A percentile compares a stretch with the other conserved stretches of the same genome.
These are phyloP conservation scores for Helicoverpa assulta DNA, from an alignment of 2,888 invertebrate species.

Conservation along the genomic window DNA sequence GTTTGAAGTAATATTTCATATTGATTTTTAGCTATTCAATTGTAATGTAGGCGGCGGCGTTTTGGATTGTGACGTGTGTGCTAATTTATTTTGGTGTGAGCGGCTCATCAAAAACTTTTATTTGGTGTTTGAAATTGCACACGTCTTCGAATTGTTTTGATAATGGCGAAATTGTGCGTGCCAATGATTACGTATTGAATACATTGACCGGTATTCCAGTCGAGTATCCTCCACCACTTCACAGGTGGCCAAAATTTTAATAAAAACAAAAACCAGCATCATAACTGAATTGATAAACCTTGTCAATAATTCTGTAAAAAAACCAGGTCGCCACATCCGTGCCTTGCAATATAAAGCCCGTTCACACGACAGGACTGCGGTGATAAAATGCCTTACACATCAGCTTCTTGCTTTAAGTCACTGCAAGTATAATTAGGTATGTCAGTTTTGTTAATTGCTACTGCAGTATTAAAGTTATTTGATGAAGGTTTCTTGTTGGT, in stretches of 20 bases:
- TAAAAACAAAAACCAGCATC: not conserved
- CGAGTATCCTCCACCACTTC: not conserved
- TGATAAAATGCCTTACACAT: slow-evolving; percentile 36
- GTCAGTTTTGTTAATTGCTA: slow-evolving; percentile 40
- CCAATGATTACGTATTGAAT: too few species aligned
- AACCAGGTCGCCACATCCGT: not conserved
- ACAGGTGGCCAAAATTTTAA: not conserved
- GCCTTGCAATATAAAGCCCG: slow-evolving; percentile 18
- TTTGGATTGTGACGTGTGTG: slow-evolving; percentile 30
- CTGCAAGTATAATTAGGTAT: slow-evolving; percentile 25
- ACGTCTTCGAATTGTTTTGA: too few species aligned
- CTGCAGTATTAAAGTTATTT: slow-evolving; percentile 12
- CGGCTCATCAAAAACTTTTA: not conserved
- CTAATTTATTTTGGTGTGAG: not conserved
- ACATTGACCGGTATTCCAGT: not conserved
- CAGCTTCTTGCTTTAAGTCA: slow-evolving; percentile 33
- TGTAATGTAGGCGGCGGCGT: slow-evolving; percentile 35
- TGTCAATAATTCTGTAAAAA: not conserved
- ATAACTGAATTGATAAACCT: not conserved
- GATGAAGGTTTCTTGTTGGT: slow-evolving; percentile 17
- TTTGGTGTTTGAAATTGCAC: too few species aligned
- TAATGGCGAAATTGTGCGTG: too few species aligned
- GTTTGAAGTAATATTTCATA: slow-evolving; percentile 56
- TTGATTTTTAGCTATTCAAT: slow-evolving; percentile 57
- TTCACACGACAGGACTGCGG: slow-evolving; percentile 7